Conservation (phyloP, 37 sponge, comb jelly and placozoan species). For the Hexactinellida sp. region DNA sequence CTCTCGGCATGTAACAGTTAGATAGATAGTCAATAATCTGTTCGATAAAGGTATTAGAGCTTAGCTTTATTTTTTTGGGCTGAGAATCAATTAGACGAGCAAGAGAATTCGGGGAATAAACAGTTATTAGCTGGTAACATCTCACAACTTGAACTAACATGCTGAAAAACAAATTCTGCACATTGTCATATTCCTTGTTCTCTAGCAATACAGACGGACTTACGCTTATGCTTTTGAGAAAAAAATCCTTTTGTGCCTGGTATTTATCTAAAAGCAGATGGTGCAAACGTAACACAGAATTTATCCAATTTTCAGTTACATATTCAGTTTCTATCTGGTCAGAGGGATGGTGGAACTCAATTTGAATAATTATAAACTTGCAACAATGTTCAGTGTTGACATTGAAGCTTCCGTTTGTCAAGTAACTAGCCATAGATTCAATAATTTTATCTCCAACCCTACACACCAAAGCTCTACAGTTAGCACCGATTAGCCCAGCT, state of each 20-base stretch:
- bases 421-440: neutral
- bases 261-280: neutral
- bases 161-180: neutral
- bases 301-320: neutral
- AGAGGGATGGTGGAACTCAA: neutral
- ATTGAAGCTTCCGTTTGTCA: neutral
- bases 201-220: neutral
- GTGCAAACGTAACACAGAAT: neutral
- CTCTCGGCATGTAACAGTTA: neutral
- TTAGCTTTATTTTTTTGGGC: neutral
- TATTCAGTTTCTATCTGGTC: neutral
- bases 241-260: neutral
- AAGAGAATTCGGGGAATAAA: neutral
- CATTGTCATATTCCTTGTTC: neutral
- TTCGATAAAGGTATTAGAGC: neutral
- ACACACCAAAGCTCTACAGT: constrained; percentile 10
- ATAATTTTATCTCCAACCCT: neutral
- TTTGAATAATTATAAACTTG: neutral
- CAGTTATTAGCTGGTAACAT: neutral
- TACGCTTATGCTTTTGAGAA: neutral
- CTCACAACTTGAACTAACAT: neutral
- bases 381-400: neutral
- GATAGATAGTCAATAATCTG: neutral
- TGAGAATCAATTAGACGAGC: neutral
- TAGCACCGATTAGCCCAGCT: neutral